Conservation (phyloP, 1,140 invertebrate species). For the Pachypsylla venusta region DNA sequence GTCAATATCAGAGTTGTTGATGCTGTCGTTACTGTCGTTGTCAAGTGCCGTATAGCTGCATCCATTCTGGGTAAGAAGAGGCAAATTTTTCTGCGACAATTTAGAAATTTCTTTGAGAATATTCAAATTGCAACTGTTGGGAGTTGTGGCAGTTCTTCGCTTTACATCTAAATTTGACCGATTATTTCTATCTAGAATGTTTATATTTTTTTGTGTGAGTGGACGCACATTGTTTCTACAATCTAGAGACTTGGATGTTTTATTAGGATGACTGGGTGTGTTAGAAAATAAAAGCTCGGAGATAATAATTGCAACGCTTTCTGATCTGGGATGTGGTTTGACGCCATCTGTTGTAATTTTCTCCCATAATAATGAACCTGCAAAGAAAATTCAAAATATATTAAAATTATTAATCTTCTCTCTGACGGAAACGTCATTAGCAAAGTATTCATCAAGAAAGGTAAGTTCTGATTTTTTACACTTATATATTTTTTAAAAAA, state of each 20-base stretch:
- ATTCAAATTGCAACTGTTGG: conserved; percentile 28
- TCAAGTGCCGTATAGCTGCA: conserved; percentile 53
- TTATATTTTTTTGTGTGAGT: not conserved
- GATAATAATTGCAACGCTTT: conserved; percentile 41
- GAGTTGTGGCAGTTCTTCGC: conserved; percentile 14
- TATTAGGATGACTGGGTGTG: not conserved
- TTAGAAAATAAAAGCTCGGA: conserved; percentile 37
- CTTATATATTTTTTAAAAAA: too few relatives aligned
- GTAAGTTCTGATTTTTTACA: too few relatives aligned
- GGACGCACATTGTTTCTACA: conserved; percentile 1
- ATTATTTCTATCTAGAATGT: not conserved
- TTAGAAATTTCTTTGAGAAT: conserved; percentile 56
- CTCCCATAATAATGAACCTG: conserved; percentile 64
- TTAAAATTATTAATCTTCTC: too few relatives aligned
- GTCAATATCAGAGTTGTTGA: conserved; percentile 12
- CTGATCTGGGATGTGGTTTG: conserved; percentile 53
- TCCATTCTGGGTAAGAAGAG: conserved; percentile 42
- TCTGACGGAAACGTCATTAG: too few relatives aligned
- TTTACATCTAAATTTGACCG: conserved; percentile 4
- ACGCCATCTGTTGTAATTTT: conserved; percentile 47
- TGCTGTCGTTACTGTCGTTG: conserved; percentile 22
- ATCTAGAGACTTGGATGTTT: conserved; percentile 12
- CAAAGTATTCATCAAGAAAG: too few relatives aligned
- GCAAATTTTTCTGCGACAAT: conserved; percentile 53
- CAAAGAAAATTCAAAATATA: conserved; percentile 19